Base-by-base conservation (phyloP, 1,140 invertebrate genomes). In the Trichonephila inaurata region DNA sequence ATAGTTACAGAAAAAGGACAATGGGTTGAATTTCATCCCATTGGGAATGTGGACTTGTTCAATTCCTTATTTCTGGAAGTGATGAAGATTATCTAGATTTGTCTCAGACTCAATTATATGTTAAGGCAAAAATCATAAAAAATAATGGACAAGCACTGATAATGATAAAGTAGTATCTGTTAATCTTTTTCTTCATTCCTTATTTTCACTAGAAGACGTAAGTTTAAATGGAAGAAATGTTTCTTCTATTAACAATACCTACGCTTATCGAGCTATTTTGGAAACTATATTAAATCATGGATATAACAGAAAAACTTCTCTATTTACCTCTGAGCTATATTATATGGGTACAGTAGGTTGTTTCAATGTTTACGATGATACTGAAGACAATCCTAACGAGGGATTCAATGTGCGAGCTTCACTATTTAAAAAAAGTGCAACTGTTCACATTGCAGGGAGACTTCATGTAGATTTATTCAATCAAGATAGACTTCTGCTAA, bases 231-330 rank as follows among this genome's bases (percentile, higher is more conserved):
- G n/a, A 24, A 40, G 33, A 58, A 40, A 58, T 10, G 24, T 72
- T n/a, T 89, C 87, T 24, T 44, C 28, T 24, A n/a, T 18, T 12
- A 69, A 44, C 16, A 89, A 89, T 58, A 83, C 82, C 5, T 92
- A 92, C 8, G n/a, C 77, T 33, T 86, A 92, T 44, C 21, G 91
- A 86, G 28, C 44, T 60, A 66, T 21, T 6, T 86, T 92, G 33
- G 81, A 92, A 72, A 92, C 28, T 40, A 33, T 91, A 21, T 24
- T 91, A 64, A 91, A 91, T 40, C 24, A 91, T 62, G 89, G 89
- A 8, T 62, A 61, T 12, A 51, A 83, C 21, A 82, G 72, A 24
- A 91, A 91, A 64, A 83, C 72, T 19, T 91, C 89, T 51, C 72
- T 82, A 62, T 28, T 91, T 8, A 40, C 89, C 19, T 24, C 72